Conservation (phyloP, 2,888 invertebrate genomes). For the Lampropteryx suffumata region DNA sequence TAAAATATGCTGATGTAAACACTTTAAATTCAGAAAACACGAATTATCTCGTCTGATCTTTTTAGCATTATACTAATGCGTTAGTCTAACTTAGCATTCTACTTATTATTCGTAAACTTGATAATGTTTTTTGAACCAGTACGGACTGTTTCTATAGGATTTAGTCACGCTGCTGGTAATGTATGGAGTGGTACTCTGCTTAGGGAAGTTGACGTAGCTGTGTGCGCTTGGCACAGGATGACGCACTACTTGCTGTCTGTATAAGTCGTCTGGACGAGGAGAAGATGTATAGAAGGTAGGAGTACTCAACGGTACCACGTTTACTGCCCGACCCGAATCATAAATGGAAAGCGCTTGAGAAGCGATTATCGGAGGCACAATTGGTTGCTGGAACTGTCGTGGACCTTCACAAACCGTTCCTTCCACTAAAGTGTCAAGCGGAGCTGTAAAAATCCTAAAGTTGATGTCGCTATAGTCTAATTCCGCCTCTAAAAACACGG, state of each 20-base stretch:
- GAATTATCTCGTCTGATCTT: background rate
- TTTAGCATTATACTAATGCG: slow-evolving; percentile 6
- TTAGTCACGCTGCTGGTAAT: slow-evolving; percentile 21
- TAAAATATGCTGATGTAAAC: too few relatives aligned
- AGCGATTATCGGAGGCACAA: slow-evolving; percentile 23
- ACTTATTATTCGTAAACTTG: slow-evolving; percentile 48
- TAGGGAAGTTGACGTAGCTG: slow-evolving; percentile 45
- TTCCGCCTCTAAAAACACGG: slow-evolving; percentile 87
- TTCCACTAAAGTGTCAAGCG: slow-evolving; percentile 84
- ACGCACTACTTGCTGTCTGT: slow-evolving; percentile 33
- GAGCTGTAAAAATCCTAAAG: slow-evolving; percentile 88
- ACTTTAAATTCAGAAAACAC: background rate
- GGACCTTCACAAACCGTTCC: slow-evolving; percentile 88
- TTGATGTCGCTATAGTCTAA: slow-evolving; percentile 90
- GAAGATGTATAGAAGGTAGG: slow-evolving; percentile 32
- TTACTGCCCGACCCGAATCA: slow-evolving; percentile 35
- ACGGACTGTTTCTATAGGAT: slow-evolving; percentile 37
- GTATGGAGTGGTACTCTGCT: slow-evolving; percentile 42
- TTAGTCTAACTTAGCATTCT: slow-evolving; percentile 13
- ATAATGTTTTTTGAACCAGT: slow-evolving; percentile 54
- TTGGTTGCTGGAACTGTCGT: slow-evolving; percentile 22
- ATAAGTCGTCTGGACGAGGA: slow-evolving; percentile 27
- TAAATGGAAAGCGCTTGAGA: slow-evolving; percentile 32
- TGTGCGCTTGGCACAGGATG: slow-evolving; percentile 42
- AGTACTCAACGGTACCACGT: slow-evolving; percentile 29